Evolutionary conservation across 1,140 invertebrate species (phyloP).

Genomic region (Adoxophyes honmai): DNA sequence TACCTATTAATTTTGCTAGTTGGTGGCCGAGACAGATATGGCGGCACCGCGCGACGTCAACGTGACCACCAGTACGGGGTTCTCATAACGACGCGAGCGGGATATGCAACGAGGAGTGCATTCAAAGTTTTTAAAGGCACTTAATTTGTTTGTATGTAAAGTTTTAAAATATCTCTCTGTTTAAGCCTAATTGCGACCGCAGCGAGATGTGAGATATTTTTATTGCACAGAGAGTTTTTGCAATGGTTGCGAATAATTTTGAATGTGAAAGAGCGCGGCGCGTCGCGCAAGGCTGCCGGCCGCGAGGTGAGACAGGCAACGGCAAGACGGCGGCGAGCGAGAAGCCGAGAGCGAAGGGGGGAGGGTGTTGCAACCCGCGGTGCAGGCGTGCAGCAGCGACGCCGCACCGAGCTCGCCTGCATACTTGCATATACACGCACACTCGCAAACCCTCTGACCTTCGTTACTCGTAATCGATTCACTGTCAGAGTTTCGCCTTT

Average conservation of each 20-base stretch:
- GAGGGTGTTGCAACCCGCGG: conserved; percentile 74
- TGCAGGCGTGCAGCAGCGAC: conserved; percentile 75
- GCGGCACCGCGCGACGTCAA: conserved; percentile 83
- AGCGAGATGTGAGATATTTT: conserved; percentile 59
- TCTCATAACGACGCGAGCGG: conserved; percentile 87
- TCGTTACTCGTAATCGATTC: conserved; percentile 73
- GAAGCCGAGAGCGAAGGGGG: conserved; percentile 71
- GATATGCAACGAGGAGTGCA: conserved; percentile 79
- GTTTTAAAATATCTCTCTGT: conserved; percentile 62
- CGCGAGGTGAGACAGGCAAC: conserved; percentile 74
- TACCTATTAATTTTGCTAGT: conserved; percentile 80
- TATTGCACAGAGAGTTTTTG: conserved; percentile 76
- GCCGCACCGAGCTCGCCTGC: conserved; percentile 74
- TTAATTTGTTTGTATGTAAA: conserved; percentile 55
- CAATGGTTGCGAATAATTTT: conserved; percentile 76
- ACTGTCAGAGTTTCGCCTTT: conserved; percentile 61
- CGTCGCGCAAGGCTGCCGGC: conserved; percentile 76
- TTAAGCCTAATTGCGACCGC: conserved; percentile 59
- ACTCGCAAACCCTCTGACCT: conserved; percentile 69
- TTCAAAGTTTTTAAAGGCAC: conserved; percentile 74
- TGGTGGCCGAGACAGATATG: conserved; percentile 83
- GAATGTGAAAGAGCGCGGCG: conserved; percentile 75
- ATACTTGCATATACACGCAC: conserved; percentile 73
- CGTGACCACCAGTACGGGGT: conserved; percentile 86
- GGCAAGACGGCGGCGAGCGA: conserved; percentile 73